Percentiles rank a stretch among this genome's conserved stretches.
Conservation (phyloP, 2,797 vertebrate species). For the Gymnoscopelus microlampas region DNA sequence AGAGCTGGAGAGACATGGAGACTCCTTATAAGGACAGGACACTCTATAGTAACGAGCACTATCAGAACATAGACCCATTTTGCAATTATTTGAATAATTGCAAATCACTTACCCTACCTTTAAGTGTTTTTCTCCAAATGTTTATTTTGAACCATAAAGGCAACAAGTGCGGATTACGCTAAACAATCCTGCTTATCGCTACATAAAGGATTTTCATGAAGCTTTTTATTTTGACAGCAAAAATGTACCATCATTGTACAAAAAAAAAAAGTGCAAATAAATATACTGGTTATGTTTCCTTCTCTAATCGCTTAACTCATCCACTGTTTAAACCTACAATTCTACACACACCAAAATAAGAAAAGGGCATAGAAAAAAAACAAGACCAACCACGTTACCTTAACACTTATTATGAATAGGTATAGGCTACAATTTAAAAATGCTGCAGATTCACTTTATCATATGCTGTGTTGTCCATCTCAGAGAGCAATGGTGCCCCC, state of each 20-base stretch:
- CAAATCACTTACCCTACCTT: too few relatives aligned
- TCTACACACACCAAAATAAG: constrained; percentile 37
- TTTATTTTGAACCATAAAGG: too few relatives aligned
- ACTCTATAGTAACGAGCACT: too few relatives aligned
- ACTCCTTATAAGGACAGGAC: too few relatives aligned
- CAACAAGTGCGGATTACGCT: too few relatives aligned
- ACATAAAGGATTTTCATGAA: too few relatives aligned
- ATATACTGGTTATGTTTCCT: constrained; percentile 33
- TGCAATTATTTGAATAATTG: too few relatives aligned
- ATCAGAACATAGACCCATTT: too few relatives aligned
- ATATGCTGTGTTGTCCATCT: constrained; percentile 49
- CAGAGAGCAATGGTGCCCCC: constrained; percentile 79
- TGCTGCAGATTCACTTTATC: constrained; percentile 65
- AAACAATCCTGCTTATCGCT: too few relatives aligned
- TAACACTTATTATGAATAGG: constrained; percentile 70
- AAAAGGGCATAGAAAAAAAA: background rate
- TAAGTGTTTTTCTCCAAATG: too few relatives aligned
- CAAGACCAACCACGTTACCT: background rate
- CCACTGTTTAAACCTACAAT: constrained; percentile 57
- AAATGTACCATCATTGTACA: too few relatives aligned
- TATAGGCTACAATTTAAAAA: constrained; percentile 60
- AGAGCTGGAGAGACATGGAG: too few relatives aligned
- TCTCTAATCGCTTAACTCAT: constrained; percentile 46
- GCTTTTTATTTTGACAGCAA: background rate
- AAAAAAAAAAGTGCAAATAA: constrained; percentile 26